Conservation (phyloP, 2,113 vertebrate species). For the Syngnathus scovelli region DNA sequence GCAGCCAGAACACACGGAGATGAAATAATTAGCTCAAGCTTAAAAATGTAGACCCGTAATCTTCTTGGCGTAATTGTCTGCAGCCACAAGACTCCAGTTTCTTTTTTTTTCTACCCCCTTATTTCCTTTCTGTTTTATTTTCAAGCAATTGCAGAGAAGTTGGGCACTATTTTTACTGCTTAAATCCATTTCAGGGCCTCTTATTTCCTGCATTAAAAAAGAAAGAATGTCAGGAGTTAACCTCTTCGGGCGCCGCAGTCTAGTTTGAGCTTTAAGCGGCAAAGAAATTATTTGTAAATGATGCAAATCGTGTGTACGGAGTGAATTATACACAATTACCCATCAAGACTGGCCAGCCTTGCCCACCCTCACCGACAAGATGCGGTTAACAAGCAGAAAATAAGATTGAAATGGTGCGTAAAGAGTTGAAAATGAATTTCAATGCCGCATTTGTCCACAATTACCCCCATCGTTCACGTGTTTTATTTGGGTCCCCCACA, state of each 20-base stretch:
- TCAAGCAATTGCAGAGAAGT: not conserved
- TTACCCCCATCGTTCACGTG: constrained; percentile 98
- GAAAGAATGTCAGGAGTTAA: constrained; percentile 42
- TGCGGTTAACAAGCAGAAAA: constrained; percentile 99
- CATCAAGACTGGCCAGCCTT: constrained; percentile 94
- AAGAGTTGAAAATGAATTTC: constrained; percentile 99
- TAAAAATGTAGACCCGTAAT: constrained; percentile 72
- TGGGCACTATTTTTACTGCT: not conserved
- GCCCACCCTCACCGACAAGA: constrained; percentile 97
- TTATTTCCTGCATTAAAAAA: constrained; percentile 12
- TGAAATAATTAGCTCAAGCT: constrained; percentile 75
- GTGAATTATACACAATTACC: constrained; percentile 99
- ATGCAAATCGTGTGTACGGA: constrained; percentile 91
- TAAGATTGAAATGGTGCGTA: constrained; percentile 99
- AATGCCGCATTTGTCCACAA: constrained; percentile 99
- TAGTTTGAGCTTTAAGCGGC: constrained; percentile 77
- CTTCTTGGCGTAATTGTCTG: constrained; percentile 69
- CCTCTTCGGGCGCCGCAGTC: constrained; percentile 49
- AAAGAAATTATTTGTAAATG: constrained; percentile 74
- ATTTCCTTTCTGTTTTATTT: not conserved
- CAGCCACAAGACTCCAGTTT: constrained; percentile 53
- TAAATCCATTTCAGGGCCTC: not conserved
- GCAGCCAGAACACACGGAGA: constrained; percentile 66
- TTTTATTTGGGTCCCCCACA: constrained; percentile 81
- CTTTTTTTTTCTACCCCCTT: constrained; percentile 16